Base-by-base conservation (phyloP, 2,113 vertebrate genomes). In the Pseudonaja textilis region DNA sequence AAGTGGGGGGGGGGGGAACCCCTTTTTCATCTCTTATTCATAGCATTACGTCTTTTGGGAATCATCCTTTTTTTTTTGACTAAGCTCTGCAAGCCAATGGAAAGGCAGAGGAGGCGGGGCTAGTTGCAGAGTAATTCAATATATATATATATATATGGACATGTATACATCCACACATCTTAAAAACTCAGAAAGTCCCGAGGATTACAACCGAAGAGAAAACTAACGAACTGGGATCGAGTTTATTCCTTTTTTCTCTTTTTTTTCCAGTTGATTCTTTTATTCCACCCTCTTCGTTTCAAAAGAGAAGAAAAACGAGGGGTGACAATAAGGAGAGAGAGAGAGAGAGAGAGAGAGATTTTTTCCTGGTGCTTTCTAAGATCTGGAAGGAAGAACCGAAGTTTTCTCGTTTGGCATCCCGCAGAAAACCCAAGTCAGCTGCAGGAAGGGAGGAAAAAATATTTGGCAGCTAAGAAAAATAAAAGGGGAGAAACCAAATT, bases 291-390 rank as follows among this genome's bases (percentile, higher is more conserved):
- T 23, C 23, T 42, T 61, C 52, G 6, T 57, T 52, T 54, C 64
- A 11, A 26, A 81, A 9, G 34, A 6, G 18, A 81, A 81, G n/a
- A 6, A 34, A 81, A 22, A 6, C 34, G 2, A 39, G 5, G n/a
- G 16, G 34, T 39, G 16, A 39, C 16, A 20, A 81, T 81, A 74
- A 34, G n/a, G 5, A 59, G 4, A 59, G 9, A 59, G 25, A 57
- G 0, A 25, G 25, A 59, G 2, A 26, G 4, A 59, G 3, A 59
- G 3, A 57, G 1, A 25, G 1, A 59, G 0, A 9, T 59, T 39
- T 22, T 22, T 39, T 16, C 29, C 18, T 81, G 34, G 39, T 9
- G 18, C 74, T 81, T 42, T 42, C 8, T 39, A 81, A 42, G 34
- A 22, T 81, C 7, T 81, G 74, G 34, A 81, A 81, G 34, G 18